A percentile compares a stretch with the other conserved stretches of the same genome.
Evolutionary conservation across 35 echinoderm and acorn worm species (phyloP).

Genomic region (Holothuria glaberrima): DNA sequence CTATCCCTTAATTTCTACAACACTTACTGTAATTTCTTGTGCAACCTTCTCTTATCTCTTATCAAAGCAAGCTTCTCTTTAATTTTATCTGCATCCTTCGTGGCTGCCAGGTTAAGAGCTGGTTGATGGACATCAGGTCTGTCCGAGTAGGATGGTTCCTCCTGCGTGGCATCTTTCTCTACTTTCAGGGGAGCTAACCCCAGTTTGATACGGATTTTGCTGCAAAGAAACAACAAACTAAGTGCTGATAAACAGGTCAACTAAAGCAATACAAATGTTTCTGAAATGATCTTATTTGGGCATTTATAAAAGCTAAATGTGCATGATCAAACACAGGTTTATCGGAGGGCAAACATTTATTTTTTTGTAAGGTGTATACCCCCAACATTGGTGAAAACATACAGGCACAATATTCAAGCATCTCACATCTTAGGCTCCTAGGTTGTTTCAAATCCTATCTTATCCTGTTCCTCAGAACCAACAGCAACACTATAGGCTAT

Average conservation of each 20-base stretch:
- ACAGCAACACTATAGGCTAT: no score
- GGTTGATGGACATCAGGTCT: conserved; percentile 92
- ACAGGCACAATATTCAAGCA: no score
- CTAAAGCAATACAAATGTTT: neutral
- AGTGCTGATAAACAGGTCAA: neutral
- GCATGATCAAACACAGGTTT: no score
- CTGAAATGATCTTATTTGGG: no score
- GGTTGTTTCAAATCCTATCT: no score
- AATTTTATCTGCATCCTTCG: conserved; percentile 73
- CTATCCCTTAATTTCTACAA: no score
- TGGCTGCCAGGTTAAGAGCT: conserved; percentile 76
- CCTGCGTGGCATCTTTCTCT: conserved; percentile 8
- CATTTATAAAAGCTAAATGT: no score
- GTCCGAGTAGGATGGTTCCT: conserved; percentile 33
- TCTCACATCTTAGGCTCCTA: no score
- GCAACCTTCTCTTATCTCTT: conserved; percentile 86
- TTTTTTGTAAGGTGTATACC: no score
- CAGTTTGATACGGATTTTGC: conserved; percentile 95
- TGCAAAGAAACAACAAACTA: conserved; percentile 31
- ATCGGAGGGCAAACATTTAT: no score
- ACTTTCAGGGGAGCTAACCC: conserved; percentile 82
- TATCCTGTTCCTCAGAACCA: no score
- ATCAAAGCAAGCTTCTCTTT: conserved; percentile 88
- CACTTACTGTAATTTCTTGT: conserved; percentile 90
- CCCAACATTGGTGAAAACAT: no score